Evolutionary conservation across 2,797 vertebrate genomes (phyloP).

Genomic region (Myotis pilosus): DNA sequence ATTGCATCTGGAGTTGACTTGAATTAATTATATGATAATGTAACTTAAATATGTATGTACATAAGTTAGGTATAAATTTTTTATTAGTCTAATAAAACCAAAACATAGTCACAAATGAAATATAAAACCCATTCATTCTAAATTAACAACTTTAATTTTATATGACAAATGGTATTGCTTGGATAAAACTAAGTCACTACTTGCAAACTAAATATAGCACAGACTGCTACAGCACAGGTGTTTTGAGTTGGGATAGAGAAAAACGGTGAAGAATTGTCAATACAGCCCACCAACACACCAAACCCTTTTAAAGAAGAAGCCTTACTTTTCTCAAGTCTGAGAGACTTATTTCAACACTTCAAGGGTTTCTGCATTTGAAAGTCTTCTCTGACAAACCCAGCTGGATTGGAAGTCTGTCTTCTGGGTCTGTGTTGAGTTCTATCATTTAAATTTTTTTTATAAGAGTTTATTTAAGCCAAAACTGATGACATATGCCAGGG

Average conservation of each 20-base stretch:
- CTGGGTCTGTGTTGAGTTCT: background rate
- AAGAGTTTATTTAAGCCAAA: no score
- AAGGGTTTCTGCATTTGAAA: constrained; percentile 25
- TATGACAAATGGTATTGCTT: constrained; percentile 23
- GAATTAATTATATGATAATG: constrained; percentile 18
- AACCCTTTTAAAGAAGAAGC: background rate
- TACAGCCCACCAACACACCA: background rate
- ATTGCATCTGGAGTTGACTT: background rate
- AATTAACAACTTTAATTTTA: constrained; percentile 49
- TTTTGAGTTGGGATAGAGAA: constrained; percentile 25
- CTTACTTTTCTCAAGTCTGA: background rate
- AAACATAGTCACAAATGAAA: constrained; percentile 34
- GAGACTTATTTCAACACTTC: background rate
- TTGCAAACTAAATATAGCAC: constrained; percentile 39
- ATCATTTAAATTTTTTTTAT: background rate
- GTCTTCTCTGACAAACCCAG: background rate
- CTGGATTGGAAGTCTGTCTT: background rate
- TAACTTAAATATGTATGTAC: background rate
- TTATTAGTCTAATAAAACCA: constrained; percentile 37
- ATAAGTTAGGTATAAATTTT: background rate
- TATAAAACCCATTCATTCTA: constrained; percentile 33
- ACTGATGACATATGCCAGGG: no score
- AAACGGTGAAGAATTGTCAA: background rate
- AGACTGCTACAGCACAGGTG: background rate
- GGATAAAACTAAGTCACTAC: background rate